These are phyloP conservation scores for Zoanthus solanderi DNA, from an alignment of 92 coral and sea anemone genomes.

Conservation along the genomic window DNA sequence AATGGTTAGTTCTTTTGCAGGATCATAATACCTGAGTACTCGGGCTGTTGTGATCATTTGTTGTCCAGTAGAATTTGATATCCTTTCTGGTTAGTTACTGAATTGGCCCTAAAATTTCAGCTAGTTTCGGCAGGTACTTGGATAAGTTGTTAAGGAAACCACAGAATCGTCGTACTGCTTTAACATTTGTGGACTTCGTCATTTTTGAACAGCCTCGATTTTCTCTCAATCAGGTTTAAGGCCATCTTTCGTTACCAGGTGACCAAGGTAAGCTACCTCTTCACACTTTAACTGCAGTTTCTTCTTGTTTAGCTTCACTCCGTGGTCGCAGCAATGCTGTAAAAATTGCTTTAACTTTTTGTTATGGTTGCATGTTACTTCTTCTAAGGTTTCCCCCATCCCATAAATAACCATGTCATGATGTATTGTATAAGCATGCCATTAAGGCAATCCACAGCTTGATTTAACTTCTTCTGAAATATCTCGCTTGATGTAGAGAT, in stretches of 20 bases:
- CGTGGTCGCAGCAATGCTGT: constrained; percentile 8
- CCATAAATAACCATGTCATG: too few relatives aligned
- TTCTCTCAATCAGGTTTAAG: constrained; percentile 41
- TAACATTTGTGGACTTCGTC: background rate
- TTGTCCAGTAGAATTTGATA: constrained; percentile 38
- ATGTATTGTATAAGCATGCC: too few relatives aligned
- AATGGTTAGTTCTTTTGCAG: background rate
- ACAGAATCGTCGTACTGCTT: constrained; percentile 61
- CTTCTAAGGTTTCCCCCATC: too few relatives aligned
- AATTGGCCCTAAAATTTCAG: constrained; percentile 56
- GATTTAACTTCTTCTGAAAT: background rate
- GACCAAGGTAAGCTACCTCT: too few relatives aligned
- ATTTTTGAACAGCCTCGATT: constrained; percentile 27
- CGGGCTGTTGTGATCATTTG: constrained; percentile 7
- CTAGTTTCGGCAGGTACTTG: constrained; percentile 54
- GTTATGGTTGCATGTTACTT: too few relatives aligned
- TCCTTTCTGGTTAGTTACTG: background rate
- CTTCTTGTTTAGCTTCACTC: too few relatives aligned
- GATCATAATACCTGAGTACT: too few relatives aligned
- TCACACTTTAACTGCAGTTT: too few relatives aligned
- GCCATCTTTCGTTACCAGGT: constrained; percentile 1
- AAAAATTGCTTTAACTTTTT: background rate
- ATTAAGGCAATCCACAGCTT: background rate
- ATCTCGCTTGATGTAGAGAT: background rate
- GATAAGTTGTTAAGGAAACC: constrained; percentile 65